These are phyloP conservation scores for Bicyclus anynana DNA, from an alignment of 1,140 invertebrate species.

Conservation along the genomic window DNA sequence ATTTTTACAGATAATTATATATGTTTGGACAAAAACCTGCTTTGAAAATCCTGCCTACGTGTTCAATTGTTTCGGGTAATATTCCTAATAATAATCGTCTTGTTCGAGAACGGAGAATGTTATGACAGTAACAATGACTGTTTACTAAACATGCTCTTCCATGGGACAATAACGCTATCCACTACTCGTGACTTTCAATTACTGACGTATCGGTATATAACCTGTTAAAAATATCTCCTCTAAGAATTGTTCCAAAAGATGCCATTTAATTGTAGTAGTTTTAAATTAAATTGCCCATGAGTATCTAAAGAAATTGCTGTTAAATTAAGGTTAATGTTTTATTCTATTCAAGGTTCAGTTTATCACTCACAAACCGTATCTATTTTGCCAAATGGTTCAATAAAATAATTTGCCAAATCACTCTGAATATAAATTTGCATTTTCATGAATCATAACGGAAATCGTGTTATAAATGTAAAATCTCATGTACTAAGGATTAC, in stretches of 20 bases:
- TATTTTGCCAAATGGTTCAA: slow-evolving; percentile 14
- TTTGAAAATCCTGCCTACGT: too few relatives aligned
- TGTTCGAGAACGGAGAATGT: slow-evolving; percentile 16
- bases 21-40: too few relatives aligned
- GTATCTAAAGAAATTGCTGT: too few relatives aligned
- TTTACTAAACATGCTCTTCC: slow-evolving; percentile 25
- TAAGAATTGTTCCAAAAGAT: too few relatives aligned
- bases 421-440: not conserved
- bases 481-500: slow-evolving; percentile 12
- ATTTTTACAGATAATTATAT: too few relatives aligned
- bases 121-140: slow-evolving; percentile 22
- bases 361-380: slow-evolving; percentile 1
- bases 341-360: not conserved
- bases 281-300: too few relatives aligned
- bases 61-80: too few relatives aligned
- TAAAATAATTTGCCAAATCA: not conserved
- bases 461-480: not conserved
- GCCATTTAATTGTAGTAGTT: too few relatives aligned
- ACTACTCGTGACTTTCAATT: too few relatives aligned
- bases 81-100: slow-evolving; percentile 11
- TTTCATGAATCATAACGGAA: not conserved
- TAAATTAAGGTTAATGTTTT: not conserved
- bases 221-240: too few relatives aligned
- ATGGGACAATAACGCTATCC: slow-evolving; percentile 13
- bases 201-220: too few relatives aligned